A percentile compares a stretch with the other conserved stretches of the same genome.
These are phyloP conservation scores for Numenius phaeopus DNA, from an alignment of 2,797 vertebrate species.

Conservation along the genomic window DNA sequence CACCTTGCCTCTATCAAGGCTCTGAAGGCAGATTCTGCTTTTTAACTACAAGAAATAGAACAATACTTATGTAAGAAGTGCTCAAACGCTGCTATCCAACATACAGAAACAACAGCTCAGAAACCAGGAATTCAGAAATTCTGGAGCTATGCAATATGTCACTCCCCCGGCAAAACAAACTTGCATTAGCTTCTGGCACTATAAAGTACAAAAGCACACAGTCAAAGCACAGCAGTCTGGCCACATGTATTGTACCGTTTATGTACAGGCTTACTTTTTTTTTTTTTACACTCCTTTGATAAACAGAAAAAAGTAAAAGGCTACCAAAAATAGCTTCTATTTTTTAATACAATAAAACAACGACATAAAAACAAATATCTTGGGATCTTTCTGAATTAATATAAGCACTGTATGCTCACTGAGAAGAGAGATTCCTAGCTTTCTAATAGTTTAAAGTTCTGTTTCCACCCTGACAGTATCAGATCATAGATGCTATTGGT, in stretches of 20 bases:
- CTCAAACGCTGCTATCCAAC: not conserved
- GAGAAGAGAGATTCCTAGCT: not conserved
- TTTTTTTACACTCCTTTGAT: not conserved
- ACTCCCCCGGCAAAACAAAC: not conserved
- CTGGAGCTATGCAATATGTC: not conserved
- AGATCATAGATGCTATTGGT: not conserved
- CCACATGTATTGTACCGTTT: rapidly evolving
- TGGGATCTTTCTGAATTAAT: not conserved
- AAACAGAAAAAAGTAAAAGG: not conserved
- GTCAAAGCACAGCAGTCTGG: not conserved
- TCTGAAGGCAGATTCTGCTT: not conserved
- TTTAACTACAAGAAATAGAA: not conserved
- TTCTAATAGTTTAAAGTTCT: not conserved
- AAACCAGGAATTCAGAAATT: not conserved
- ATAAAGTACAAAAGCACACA: not conserved
- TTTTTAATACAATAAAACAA: not conserved
- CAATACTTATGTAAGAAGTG: not conserved
- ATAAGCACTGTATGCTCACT: not conserved
- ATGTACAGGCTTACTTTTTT: not conserved
- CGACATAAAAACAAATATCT: not conserved
- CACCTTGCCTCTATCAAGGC: not conserved
- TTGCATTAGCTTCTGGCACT: not conserved
- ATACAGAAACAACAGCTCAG: not conserved
- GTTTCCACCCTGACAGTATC: not conserved
- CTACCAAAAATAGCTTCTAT: not conserved